Evolutionary conservation across 2,113 vertebrate species (phyloP).

Genomic region (Archocentrus centrarchus): DNA sequence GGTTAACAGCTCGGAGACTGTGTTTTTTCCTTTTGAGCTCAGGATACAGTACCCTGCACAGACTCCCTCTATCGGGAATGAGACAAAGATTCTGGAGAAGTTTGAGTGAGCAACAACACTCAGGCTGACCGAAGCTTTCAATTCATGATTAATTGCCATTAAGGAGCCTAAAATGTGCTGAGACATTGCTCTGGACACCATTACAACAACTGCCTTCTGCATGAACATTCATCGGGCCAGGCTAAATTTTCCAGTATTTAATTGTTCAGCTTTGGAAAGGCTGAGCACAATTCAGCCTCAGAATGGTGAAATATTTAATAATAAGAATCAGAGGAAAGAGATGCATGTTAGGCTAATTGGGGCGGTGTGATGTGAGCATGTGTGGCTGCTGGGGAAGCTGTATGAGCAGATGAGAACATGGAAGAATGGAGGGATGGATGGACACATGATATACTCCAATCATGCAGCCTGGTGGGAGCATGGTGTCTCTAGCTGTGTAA

Average conservation of each 20-base stretch:
- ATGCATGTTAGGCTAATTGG: background rate
- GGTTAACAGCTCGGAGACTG: background rate
- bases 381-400: background rate
- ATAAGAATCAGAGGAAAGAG: background rate
- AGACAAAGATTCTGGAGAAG: background rate
- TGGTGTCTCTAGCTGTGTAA: background rate
- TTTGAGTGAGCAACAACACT: background rate
- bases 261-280: background rate
- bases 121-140: background rate
- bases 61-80: background rate
- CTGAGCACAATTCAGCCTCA: background rate
- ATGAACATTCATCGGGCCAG: background rate
- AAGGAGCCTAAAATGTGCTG: background rate
- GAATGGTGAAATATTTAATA: background rate
- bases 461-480: background rate
- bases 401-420: background rate
- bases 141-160: background rate
- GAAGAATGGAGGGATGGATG: background rate
- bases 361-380: background rate
- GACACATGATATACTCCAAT: too few relatives aligned
- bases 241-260: background rate
- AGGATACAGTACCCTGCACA: background rate
- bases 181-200: too few relatives aligned
- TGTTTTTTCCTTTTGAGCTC: background rate
- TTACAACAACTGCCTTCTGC: background rate